Percentiles rank a stretch among this genome's conserved stretches.
Evolutionary conservation across 2,113 vertebrate species (phyloP).

Genomic region (Alexandromys fortis): DNA sequence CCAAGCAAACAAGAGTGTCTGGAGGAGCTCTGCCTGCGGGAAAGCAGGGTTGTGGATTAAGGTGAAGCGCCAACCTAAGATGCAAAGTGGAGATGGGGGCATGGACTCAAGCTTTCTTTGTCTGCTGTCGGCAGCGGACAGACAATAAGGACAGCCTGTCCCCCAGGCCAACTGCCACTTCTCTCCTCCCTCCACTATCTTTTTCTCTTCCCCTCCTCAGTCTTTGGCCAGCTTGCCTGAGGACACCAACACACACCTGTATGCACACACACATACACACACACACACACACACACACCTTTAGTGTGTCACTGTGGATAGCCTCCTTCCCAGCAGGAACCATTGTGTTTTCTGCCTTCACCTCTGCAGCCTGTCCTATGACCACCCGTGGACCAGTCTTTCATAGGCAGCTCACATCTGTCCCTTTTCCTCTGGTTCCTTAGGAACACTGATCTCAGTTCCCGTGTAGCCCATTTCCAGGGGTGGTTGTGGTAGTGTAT

Average conservation of each 20-base stretch:
- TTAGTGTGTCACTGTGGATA: background rate
- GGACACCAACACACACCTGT: background rate
- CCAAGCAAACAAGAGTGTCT: background rate
- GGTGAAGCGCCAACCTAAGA: accelerated
- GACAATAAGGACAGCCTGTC: background rate
- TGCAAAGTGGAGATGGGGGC: background rate
- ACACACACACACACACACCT: background rate
- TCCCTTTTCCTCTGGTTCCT: background rate
- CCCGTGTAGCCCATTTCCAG: background rate
- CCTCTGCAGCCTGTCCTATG: too few relatives aligned
- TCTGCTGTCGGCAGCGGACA: background rate
- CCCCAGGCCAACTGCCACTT: background rate
- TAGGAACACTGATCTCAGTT: background rate
- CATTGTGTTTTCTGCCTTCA: background rate
- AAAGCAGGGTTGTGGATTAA: background rate
- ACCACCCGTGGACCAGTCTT: background rate
- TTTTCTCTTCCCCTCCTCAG: background rate
- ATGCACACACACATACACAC: background rate
- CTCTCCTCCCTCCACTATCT: accelerated
- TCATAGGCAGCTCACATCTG: background rate
- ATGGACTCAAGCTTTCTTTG: accelerated
- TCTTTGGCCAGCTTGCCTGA: background rate
- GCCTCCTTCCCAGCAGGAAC: background rate
- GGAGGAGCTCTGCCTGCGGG: background rate
- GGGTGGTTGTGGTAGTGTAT: too few relatives aligned